A percentile compares a stretch with the other conserved stretches of the same genome.
These are phyloP conservation scores for Ethmia dodecea DNA, from an alignment of 2,888 invertebrate species.

Conservation along the genomic window DNA sequence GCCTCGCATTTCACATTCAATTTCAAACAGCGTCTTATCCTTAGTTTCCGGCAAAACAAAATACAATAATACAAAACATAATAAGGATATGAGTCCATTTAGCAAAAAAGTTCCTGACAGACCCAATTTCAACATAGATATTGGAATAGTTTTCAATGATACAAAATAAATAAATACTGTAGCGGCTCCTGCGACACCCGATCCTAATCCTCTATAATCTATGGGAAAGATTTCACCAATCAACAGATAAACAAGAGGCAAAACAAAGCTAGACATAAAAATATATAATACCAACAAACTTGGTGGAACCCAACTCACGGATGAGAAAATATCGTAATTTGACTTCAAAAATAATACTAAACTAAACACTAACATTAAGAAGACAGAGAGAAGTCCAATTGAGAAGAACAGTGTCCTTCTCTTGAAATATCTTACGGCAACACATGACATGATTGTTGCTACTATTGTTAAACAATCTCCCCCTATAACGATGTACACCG, in stretches of 20 bases:
- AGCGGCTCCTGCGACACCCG: slow-evolving; percentile 27
- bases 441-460: slow-evolving; percentile 25
- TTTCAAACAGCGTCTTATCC: slow-evolving; percentile 35
- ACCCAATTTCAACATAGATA: slow-evolving; percentile 29
- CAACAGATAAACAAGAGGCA: slow-evolving; percentile 30
- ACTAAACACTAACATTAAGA: slow-evolving; percentile 29
- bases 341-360: slow-evolving; percentile 18
- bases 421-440: slow-evolving; percentile 26
- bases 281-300: not conserved
- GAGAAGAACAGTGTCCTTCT: slow-evolving; percentile 31
- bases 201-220: slow-evolving; percentile 32
- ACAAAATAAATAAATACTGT: slow-evolving; percentile 30
- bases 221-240: slow-evolving; percentile 39
- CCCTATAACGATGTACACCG: slow-evolving; percentile 31
- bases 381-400: slow-evolving; percentile 23
- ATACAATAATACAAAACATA: slow-evolving; percentile 28
- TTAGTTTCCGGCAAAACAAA: slow-evolving; percentile 40
- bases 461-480: slow-evolving; percentile 28
- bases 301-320: not conserved
- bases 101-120: slow-evolving; percentile 30
- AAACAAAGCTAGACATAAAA: slow-evolving; percentile 27
- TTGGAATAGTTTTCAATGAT: slow-evolving; percentile 32
- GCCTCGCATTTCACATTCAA: slow-evolving; percentile 33
- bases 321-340: no score
- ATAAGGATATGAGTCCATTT: slow-evolving; percentile 24